Evolutionary conservation across 2,888 invertebrate species (phyloP).

Genomic region (Adineta ricciae): DNA sequence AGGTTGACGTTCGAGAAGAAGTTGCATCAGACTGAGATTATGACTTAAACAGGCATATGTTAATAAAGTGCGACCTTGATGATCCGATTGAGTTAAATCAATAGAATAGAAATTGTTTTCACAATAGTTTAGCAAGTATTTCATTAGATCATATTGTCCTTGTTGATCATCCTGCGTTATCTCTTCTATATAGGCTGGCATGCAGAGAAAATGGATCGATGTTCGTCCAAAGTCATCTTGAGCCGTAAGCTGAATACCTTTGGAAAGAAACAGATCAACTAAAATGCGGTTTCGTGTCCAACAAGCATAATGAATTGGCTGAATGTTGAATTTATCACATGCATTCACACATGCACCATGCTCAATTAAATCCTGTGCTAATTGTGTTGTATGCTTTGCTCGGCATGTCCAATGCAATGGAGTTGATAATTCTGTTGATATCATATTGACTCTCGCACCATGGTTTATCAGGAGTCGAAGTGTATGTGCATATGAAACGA

Average conservation of each 20-base stretch:
- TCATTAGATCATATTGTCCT: not conserved
- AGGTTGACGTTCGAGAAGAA: not conserved
- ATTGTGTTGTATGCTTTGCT: slow-evolving; percentile 12
- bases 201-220: not conserved
- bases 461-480: not conserved
- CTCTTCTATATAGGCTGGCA: not conserved
- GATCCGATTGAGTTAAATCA: not conserved
- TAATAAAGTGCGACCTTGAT: not conserved
- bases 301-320: slow-evolving; percentile 21
- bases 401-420: slow-evolving; percentile 14
- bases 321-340: not conserved
- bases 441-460: slow-evolving; percentile 1
- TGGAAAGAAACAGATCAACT: not conserved
- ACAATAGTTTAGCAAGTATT: not conserved
- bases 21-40: not conserved
- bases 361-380: slow-evolving; percentile 3
- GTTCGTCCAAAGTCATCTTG: not conserved
- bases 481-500: not conserved
- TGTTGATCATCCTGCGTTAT: not conserved
- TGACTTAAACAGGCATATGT: not conserved
- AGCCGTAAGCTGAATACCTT: not conserved
- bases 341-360: not conserved
- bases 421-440: slow-evolving; percentile 4
- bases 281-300: not conserved
- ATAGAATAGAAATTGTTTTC: not conserved